These are phyloP conservation scores for Drosophila repletoides DNA, from an alignment of 1,140 invertebrate genomes.

Conservation along the genomic window DNA sequence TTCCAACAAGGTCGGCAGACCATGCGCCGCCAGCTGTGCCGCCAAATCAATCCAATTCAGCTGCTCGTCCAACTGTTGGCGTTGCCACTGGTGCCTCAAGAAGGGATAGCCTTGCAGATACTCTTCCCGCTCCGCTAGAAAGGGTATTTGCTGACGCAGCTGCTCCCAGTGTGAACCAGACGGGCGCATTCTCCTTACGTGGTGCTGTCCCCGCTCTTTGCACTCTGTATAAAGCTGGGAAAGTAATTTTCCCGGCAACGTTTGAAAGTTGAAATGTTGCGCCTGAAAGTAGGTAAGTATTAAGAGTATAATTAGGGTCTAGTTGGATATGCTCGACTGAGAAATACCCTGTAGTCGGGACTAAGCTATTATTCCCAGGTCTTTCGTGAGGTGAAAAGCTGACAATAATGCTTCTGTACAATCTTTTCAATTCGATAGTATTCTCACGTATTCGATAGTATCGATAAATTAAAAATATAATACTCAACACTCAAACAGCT, in stretches of 20 bases:
- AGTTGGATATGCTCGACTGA: too few species aligned
- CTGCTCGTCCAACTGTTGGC: slow-evolving; percentile 20
- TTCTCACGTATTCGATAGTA: too few species aligned
- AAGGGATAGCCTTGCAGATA: slow-evolving; percentile 61
- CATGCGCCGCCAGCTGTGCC: slow-evolving; percentile 65
- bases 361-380: too few species aligned
- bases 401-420: too few species aligned
- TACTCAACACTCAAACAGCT: too few species aligned
- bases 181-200: neutral
- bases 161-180: slow-evolving; percentile 25
- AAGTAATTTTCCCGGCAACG: slow-evolving; percentile 43
- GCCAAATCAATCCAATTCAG: slow-evolving; percentile 64
- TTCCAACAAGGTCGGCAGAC: slow-evolving; percentile 56
- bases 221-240: slow-evolving; percentile 57
- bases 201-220: slow-evolving; percentile 3
- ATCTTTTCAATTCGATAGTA: too few species aligned
- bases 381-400: too few species aligned
- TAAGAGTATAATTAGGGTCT: too few species aligned
- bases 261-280: slow-evolving; percentile 49
- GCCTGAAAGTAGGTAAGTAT: too few species aligned
- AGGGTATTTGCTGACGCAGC: slow-evolving; percentile 50
- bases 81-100: slow-evolving; percentile 57
- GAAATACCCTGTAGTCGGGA: too few species aligned
- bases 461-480: too few species aligned
- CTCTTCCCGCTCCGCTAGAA: slow-evolving; percentile 32